Base-by-base conservation (phyloP, 2,797 vertebrate species). In the Pteropus rufus region DNA sequence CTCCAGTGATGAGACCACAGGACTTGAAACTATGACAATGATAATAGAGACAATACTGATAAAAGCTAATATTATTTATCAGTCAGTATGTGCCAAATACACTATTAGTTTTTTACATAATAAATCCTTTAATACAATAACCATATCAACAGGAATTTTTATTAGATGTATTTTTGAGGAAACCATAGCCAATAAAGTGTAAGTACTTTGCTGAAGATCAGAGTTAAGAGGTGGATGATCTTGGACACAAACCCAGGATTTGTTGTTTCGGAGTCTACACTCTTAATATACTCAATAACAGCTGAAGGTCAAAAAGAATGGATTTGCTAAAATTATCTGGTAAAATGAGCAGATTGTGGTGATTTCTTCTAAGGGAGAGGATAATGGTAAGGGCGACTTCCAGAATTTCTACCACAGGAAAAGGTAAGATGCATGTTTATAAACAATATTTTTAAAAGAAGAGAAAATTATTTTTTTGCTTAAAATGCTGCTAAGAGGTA, bases 401-500 rank as follows among this genome's bases (percentile, higher is more conserved):
- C 18, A 69, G 84, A 39, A 84, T 84, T 70, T 95, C 24, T 75
- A 79, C n/a, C n/a, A 34, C 39, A 2, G 70, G 11, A 54, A 92
- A 91, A 83, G 23, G 21, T 69, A 92, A 83, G 41, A 79, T 73
- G 24, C 29, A 65, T 0, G 1, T 89, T 82, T 54, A 87, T 14
- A 87, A 92, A n/a, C 24, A 92, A 52, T 87, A 54, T 54, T 84
- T 93, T 93, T 82, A 64, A 93, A 95, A 93, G 24, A 84, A 82
- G n/a, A 82, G 18, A 85, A 81, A 83, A 75, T 62, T 79, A 4
- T 93, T 93, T 85, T 18, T 79, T 79, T 96, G 19, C 29, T 39
- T 56, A 77, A 87, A 93, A 54, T 92, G 15, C 64, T 72, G 41
- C 80, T 79, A 88, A 93, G 65, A 75, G 70, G 39, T 23, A 75